Percentiles rank a stretch among this genome's conserved stretches.
phyloP scores from a whole-genome alignment of 2,113 vertebrate species.

The Pseudorhombus dupliciocellatus region DNA sequence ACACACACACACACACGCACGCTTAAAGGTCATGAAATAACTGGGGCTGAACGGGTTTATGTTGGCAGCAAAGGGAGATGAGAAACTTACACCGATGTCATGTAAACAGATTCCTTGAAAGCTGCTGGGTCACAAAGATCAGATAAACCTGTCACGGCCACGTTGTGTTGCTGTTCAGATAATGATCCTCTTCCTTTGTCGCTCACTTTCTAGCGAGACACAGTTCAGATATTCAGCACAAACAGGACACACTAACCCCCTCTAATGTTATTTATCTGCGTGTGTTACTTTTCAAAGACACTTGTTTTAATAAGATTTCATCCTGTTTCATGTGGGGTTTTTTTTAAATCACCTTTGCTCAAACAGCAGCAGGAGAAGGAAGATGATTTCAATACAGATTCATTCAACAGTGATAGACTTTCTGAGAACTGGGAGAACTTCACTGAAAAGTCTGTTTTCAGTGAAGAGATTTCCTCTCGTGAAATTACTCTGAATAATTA shows the following conservation, averaged over 20 bases:
- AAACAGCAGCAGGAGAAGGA: no score
- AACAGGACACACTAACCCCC: no score
- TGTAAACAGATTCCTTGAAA: constrained; percentile 26
- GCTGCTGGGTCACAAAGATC: constrained; percentile 1
- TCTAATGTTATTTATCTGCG: no score
- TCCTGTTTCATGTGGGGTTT: no score
- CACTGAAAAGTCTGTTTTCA: neutral
- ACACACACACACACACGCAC: constrained; percentile 4
- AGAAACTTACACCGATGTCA: constrained; percentile 1
- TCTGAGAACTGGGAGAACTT: neutral
- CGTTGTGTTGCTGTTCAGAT: constrained; percentile 6
- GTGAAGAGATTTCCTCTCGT: neutral
- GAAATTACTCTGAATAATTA: neutral
- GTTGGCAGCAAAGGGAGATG: neutral
- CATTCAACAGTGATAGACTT: constrained; percentile 1
- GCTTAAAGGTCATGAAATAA: constrained; percentile 18
- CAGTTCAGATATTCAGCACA: no score
- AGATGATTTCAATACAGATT: neutral
- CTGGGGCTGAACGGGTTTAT: constrained; percentile 20
- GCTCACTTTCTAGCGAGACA: constrained; percentile 14
- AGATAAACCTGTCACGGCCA: constrained; percentile 8
- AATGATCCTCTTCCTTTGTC: constrained; percentile 17
- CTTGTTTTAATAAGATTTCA: no score
- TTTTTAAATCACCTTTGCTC: no score
- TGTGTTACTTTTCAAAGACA: no score